phyloP scores from a whole-genome alignment of 2,888 invertebrate genomes.

The Creontiades dilutus region DNA sequence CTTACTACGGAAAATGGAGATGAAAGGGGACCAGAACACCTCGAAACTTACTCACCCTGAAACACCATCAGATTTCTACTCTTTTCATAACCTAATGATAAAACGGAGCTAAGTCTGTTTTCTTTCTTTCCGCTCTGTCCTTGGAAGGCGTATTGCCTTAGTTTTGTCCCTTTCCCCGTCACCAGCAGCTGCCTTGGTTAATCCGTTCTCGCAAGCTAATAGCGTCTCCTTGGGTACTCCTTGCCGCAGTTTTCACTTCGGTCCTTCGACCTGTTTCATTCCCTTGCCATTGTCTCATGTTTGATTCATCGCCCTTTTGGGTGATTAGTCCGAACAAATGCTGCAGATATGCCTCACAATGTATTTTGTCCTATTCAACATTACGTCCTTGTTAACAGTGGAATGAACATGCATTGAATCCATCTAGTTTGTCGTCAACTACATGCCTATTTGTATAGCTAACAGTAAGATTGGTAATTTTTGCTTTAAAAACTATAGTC shows the following conservation, averaged over 20 bases:
- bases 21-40: background rate
- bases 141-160: background rate
- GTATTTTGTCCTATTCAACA: too few relatives aligned
- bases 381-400: too few relatives aligned
- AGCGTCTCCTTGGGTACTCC: background rate
- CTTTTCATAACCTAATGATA: background rate
- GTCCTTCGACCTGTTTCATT: background rate
- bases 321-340: too few relatives aligned
- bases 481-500: too few relatives aligned
- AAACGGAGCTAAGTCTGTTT: background rate
- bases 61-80: background rate
- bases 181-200: background rate
- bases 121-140: constrained; percentile 10
- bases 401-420: too few relatives aligned
- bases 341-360: too few relatives aligned
- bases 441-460: too few relatives aligned
- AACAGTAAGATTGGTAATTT: too few relatives aligned
- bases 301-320: too few relatives aligned
- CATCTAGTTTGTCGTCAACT: too few relatives aligned
- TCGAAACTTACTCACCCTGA: background rate
- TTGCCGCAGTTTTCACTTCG: background rate
- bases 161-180: background rate
- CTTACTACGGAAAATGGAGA: background rate
- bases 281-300: too few relatives aligned
- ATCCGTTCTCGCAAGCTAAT: constrained; percentile 1